A percentile compares a stretch with the other conserved stretches of the same genome.
Conservation (phyloP, 2,888 invertebrate species). For the Cephus spinipes region DNA sequence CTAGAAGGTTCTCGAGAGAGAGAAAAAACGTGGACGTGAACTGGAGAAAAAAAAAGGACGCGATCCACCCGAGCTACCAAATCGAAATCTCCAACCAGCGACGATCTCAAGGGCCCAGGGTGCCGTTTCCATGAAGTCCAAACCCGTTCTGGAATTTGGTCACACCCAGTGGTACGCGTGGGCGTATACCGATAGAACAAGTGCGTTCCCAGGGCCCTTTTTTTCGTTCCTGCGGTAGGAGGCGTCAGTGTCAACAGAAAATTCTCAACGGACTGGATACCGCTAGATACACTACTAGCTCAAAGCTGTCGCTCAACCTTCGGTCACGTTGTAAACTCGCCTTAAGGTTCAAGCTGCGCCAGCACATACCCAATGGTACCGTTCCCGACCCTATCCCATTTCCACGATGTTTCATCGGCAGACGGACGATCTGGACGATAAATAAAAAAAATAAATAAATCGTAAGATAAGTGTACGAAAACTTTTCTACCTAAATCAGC, state of each 20-base stretch:
- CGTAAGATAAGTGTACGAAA: background rate
- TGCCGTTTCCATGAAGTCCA: background rate
- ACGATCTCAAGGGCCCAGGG: background rate
- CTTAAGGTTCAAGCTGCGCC: background rate
- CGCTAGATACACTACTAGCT: background rate
- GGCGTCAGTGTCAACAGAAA: conserved; percentile 1
- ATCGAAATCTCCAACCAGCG: background rate
- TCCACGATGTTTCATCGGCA: background rate
- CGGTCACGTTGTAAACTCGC: background rate
- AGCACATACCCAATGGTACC: background rate
- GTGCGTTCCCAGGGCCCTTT: background rate
- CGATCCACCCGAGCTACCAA: background rate
- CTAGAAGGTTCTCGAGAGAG: background rate
- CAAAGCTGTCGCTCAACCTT: background rate
- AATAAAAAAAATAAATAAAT: too few species aligned
- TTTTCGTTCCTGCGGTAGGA: background rate
- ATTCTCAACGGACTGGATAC: background rate
- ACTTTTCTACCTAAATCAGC: background rate
- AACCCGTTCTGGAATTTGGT: conserved; percentile 8
- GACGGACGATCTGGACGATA: background rate
- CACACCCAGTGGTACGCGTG: background rate
- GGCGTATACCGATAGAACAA: conserved; percentile 3
- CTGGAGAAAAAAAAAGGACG: background rate
- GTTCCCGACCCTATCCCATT: too few species aligned
- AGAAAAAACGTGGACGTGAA: background rate